Evolutionary conservation across 2,888 invertebrate genomes (phyloP).

Genomic region (Sphecodes monilicornis): DNA sequence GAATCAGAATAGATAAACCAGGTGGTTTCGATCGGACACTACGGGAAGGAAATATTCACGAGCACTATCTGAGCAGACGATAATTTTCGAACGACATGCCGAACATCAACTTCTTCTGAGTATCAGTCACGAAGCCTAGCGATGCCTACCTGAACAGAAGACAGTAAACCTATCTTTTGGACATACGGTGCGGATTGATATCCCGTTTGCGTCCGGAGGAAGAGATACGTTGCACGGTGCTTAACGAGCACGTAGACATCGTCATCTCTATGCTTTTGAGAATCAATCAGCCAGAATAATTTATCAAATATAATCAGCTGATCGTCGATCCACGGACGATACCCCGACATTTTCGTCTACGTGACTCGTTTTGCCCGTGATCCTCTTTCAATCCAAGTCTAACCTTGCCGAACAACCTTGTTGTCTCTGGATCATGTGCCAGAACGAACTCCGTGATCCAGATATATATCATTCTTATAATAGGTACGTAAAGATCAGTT

Average conservation of each 20-base stretch:
- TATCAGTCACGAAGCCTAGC: slow-evolving; percentile 70
- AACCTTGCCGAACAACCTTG: background rate
- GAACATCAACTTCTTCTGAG: slow-evolving; percentile 74
- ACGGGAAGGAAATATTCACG: slow-evolving; percentile 69
- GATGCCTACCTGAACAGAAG: slow-evolving; percentile 55
- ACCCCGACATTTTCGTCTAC: slow-evolving; percentile 55
- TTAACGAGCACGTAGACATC: slow-evolving; percentile 64
- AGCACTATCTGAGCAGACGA: slow-evolving; percentile 71
- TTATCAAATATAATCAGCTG: slow-evolving; percentile 59
- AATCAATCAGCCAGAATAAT: slow-evolving; percentile 51
- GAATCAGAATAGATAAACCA: background rate
- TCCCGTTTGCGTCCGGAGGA: slow-evolving; percentile 49
- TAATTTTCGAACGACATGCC: slow-evolving; percentile 74
- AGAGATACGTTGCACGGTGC: slow-evolving; percentile 54
- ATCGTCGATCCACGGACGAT: slow-evolving; percentile 41
- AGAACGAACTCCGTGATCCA: background rate
- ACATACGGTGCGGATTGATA: slow-evolving; percentile 64
- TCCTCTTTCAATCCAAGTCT: background rate
- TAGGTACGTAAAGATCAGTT: background rate
- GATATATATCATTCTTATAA: background rate
- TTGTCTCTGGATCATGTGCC: background rate
- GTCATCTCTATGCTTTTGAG: slow-evolving; percentile 41
- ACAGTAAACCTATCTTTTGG: slow-evolving; percentile 74
- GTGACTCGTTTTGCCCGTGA: slow-evolving; percentile 49
- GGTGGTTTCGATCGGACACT: background rate